Evolutionary conservation across 1,140 invertebrate species (phyloP).

Genomic region (Euglossa dilemma): DNA sequence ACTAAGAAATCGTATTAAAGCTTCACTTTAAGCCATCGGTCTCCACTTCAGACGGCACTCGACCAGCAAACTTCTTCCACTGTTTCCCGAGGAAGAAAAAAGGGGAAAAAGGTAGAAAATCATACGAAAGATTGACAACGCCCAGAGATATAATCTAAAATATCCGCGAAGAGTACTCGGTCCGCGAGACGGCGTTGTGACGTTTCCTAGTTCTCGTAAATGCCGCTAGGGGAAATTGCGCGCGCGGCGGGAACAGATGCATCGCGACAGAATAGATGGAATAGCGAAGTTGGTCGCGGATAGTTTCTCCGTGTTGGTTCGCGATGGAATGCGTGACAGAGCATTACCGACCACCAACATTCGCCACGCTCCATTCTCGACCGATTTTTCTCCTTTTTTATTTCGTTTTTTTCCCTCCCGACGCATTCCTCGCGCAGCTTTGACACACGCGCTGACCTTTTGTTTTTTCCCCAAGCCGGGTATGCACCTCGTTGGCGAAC

Average conservation of each 20-base stretch:
- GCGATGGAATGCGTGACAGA: conserved; percentile 2
- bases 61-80: no score
- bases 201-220: conserved; percentile 1
- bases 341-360: background rate
- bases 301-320: background rate
- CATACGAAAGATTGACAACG: background rate
- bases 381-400: background rate
- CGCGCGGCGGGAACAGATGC: conserved; percentile 19
- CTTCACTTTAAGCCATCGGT: background rate
- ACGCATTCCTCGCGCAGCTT: background rate
- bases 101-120: no score
- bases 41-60: background rate
- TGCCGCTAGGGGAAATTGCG: conserved; percentile 14
- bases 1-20: conserved; percentile 14
- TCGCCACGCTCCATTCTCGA: background rate
- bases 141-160: background rate
- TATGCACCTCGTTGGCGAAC: background rate
- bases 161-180: no score
- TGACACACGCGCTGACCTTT: background rate
- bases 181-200: background rate
- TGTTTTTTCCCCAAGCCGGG: background rate
- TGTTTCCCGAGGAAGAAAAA: background rate
- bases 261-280: conserved; percentile 9
- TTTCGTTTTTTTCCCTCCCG: background rate
- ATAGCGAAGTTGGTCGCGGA: background rate